Percentiles rank a stretch among this genome's conserved stretches.
phyloP scores from a whole-genome alignment of 1,140 invertebrate species.

The Chironomus striatipennis region DNA sequence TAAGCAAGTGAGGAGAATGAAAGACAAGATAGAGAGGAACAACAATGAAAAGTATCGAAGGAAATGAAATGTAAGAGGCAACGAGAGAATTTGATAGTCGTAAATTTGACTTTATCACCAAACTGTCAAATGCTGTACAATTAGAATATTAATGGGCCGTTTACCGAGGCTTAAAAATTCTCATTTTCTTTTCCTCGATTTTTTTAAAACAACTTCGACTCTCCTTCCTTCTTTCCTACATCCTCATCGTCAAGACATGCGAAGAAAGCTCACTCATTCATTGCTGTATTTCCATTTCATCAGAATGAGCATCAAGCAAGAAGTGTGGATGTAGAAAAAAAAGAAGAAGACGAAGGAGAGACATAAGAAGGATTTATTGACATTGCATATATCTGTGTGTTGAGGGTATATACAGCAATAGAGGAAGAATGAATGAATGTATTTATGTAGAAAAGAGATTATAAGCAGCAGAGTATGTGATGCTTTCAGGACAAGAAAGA shows the following conservation, averaged over 20 bases:
- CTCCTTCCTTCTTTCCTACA: too few relatives aligned
- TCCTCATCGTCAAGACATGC: not conserved
- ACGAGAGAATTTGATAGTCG: slow-evolving; percentile 11
- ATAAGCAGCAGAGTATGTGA: too few relatives aligned
- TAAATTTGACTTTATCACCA: slow-evolving; percentile 23
- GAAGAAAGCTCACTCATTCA: not conserved
- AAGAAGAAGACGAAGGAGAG: not conserved
- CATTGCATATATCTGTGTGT: not conserved
- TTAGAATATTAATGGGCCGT: slow-evolving; percentile 23
- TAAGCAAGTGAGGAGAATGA: too few relatives aligned
- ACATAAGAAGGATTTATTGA: slow-evolving; percentile 14
- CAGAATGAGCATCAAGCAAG: not conserved
- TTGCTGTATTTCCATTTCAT: not conserved
- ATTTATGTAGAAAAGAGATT: too few relatives aligned
- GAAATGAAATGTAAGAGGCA: not conserved
- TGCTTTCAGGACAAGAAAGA: not conserved
- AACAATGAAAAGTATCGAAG: not conserved
- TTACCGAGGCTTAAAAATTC: slow-evolving; percentile 9
- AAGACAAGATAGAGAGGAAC: not conserved
- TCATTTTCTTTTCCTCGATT: not conserved
- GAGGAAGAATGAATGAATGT: too few relatives aligned
- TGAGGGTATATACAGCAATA: too few relatives aligned
- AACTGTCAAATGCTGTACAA: slow-evolving; percentile 22
- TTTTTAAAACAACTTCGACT: too few relatives aligned
- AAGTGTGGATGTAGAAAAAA: too few relatives aligned